Evolutionary conservation across 2,888 invertebrate genomes (phyloP).

Genomic region (Neocrepidodera transversa): DNA sequence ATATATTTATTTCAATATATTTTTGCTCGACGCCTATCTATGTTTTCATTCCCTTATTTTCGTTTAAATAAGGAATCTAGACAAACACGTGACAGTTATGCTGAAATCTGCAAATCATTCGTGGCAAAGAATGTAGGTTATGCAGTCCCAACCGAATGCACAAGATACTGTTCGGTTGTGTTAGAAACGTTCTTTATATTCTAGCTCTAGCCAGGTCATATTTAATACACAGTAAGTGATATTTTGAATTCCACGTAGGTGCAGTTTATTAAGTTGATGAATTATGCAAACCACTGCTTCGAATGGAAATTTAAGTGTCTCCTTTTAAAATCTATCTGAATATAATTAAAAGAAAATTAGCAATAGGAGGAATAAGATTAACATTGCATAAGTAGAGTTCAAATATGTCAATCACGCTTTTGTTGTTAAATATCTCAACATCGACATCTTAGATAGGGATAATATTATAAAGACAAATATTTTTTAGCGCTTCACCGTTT

Average conservation of each 20-base stretch:
- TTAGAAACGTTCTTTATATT: constrained; percentile 30
- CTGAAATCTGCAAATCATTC: constrained; percentile 25
- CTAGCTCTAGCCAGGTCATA: constrained; percentile 21
- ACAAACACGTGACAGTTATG: constrained; percentile 32
- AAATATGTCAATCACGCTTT: too few relatives aligned
- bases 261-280: constrained; percentile 10
- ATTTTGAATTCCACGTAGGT: constrained; percentile 21
- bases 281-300: neutral
- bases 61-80: constrained; percentile 16
- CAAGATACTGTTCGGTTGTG: constrained; percentile 28
- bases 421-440: too few relatives aligned
- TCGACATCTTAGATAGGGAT: too few relatives aligned
- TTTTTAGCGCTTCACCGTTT: too few relatives aligned
- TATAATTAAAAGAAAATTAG: too few relatives aligned
- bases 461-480: too few relatives aligned
- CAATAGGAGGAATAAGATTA: too few relatives aligned
- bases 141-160: constrained; percentile 25
- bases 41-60: constrained; percentile 27
- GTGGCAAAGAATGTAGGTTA: constrained; percentile 21
- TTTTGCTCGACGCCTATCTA: neutral
- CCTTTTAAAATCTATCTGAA: too few relatives aligned
- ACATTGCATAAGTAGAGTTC: too few relatives aligned
- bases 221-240: constrained; percentile 23
- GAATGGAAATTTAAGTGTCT: too few relatives aligned
- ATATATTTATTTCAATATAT: neutral